Base-by-base conservation (phyloP, 2,888 invertebrate genomes). In the Malachius bipustulatus region DNA sequence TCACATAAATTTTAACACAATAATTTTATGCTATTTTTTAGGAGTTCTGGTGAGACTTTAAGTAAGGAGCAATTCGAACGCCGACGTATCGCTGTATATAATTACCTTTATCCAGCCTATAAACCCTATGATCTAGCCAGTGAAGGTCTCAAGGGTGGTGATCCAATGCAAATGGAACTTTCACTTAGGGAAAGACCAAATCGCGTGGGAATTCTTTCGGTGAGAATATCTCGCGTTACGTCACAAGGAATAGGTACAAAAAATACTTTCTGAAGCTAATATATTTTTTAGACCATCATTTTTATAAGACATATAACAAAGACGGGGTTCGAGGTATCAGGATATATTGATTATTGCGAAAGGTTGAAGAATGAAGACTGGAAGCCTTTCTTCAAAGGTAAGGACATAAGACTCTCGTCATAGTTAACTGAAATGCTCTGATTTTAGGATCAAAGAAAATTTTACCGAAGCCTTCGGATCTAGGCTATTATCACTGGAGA, bases 261-360 rank as follows among this genome's bases (percentile, higher is more conserved):
- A 24, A 24, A 24, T 24, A 8, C 9, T 8, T 24, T 24, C 11
- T 36, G 11, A 16, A 10, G 12, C 14, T 29, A 36, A 8, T 15
- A 16, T 30, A 30, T 29, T 50, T n/a, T 55, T 15, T 66, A 79
- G 73, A 77, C 83, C 1, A 84, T 90, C 32, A 78, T 90, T 39
- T 89, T 87, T 54, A 57, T 89, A 3, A 69, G 82, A 4, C 71
- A 74, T 52, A 69, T 68, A 39, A 78, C 77, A 6, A 72, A 67
- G 40, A 68, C 73, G 3, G 81, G 83, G 2, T 78, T 79, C 44
- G 85, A 88, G 55, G 72, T 88, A 38, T 88, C 88, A 1, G 85
- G 82, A 1, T 90, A 87, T 54, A 77, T 91, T 15, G 90, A 91
- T 58, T 88, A 76, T 56, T 73, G 72, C 1, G 74, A 82, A 40